These are phyloP conservation scores for Galeruca laticollis DNA, from an alignment of 2,888 invertebrate genomes.

Conservation along the genomic window DNA sequence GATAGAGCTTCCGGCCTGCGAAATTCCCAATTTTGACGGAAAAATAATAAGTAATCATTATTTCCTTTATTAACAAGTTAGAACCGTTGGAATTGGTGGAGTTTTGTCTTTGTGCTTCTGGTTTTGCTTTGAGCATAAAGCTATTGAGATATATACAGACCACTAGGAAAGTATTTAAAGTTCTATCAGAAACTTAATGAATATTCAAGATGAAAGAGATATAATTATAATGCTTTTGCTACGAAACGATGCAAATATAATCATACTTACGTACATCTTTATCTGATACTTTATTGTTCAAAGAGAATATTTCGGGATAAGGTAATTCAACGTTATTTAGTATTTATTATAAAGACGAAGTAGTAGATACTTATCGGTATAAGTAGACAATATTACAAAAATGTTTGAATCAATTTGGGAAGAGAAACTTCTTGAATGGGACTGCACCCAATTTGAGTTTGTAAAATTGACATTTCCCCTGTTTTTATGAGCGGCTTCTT, in stretches of 20 bases:
- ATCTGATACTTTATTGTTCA: neutral
- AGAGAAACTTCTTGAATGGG: too few relatives aligned
- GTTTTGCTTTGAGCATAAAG: slow-evolving; percentile 21
- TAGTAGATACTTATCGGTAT: too few relatives aligned
- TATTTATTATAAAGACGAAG: too few relatives aligned
- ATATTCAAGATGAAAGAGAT: slow-evolving; percentile 2
- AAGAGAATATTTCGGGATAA: too few relatives aligned
- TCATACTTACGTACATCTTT: neutral
- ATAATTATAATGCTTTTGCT: neutral
- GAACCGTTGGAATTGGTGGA: slow-evolving; percentile 14
- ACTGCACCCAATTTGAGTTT: too few relatives aligned
- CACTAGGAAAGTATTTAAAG: slow-evolving; percentile 10
- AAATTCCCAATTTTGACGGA: slow-evolving; percentile 27
- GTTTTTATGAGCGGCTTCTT: too few relatives aligned
- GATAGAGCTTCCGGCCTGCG: slow-evolving; percentile 8
- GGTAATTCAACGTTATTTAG: too few relatives aligned
- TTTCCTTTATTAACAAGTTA: slow-evolving; percentile 11
- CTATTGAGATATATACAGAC: neutral
- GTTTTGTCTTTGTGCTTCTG: slow-evolving; percentile 21
- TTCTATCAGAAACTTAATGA: slow-evolving; percentile 2
- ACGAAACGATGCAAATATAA: neutral
- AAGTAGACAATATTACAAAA: too few relatives aligned
- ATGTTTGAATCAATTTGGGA: too few relatives aligned
- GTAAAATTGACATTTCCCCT: too few relatives aligned
- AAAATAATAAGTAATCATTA: slow-evolving; percentile 24